These are phyloP conservation scores for Thamnophis sirtalis DNA, from an alignment of 2,113 vertebrate species.

Conservation along the genomic window DNA sequence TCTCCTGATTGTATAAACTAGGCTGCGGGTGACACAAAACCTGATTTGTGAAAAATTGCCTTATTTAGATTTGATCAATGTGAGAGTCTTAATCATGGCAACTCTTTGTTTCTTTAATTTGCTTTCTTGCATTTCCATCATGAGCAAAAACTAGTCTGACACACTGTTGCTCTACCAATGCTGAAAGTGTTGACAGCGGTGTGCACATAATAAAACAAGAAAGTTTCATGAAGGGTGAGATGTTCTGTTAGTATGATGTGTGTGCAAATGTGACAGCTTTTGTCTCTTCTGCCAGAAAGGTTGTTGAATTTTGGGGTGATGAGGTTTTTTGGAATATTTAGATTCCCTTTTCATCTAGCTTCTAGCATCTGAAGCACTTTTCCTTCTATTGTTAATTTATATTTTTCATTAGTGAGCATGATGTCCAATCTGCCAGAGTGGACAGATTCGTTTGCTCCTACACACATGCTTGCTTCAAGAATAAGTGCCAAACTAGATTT, in stretches of 20 bases:
- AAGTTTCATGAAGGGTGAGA: constrained; percentile 31
- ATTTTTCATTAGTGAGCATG: background rate
- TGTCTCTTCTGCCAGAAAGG: constrained; percentile 4
- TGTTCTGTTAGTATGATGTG: constrained; percentile 26
- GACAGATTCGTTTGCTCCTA: background rate
- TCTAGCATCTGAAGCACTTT: background rate
- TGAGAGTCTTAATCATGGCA: background rate
- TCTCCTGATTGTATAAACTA: background rate
- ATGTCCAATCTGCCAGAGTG: background rate
- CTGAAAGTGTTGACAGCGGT: background rate
- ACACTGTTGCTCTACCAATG: background rate
- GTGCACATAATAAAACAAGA: background rate
- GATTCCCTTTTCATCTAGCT: background rate
- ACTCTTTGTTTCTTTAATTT: background rate
- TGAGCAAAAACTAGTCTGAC: background rate
- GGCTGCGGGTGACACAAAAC: background rate
- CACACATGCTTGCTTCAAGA: background rate
- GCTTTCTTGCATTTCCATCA: background rate
- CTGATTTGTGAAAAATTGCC: background rate
- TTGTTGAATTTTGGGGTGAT: constrained; percentile 15
- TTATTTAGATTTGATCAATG: background rate
- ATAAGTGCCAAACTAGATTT: background rate
- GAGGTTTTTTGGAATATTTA: constrained; percentile 11
- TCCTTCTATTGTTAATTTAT: background rate
- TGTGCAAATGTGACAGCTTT: constrained; percentile 33